Evolutionary conservation across 2,888 invertebrate species (phyloP).

Genomic region (Rhorus exstirpatorius): DNA sequence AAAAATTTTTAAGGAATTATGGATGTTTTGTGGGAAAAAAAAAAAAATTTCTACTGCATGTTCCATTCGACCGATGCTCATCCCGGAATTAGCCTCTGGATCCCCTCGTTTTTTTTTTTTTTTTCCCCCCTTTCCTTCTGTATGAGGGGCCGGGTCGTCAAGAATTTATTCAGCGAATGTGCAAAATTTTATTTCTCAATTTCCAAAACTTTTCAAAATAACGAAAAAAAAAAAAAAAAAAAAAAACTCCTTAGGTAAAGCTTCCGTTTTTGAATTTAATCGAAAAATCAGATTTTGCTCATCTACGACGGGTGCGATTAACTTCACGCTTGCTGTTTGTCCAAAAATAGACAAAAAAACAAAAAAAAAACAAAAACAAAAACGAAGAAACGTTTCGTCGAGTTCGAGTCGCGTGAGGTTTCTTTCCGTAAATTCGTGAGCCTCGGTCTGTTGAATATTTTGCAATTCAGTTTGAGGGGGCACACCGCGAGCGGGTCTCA

Average conservation of each 20-base stretch:
- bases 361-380: too few relatives aligned
- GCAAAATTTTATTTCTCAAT: background rate
- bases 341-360: slow-evolving; percentile 6
- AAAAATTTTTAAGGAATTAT: too few relatives aligned
- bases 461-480: background rate
- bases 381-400: slow-evolving; percentile 66
- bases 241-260: too few relatives aligned
- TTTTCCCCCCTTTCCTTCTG: slow-evolving; percentile 1
- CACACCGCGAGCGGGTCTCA: background rate
- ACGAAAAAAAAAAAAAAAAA: background rate
- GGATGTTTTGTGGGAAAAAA: too few relatives aligned
- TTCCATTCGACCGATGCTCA: too few relatives aligned
- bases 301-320: background rate
- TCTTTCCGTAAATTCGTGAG: slow-evolving; percentile 38
- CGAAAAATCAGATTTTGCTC: background rate
- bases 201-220: background rate
- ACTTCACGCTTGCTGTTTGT: slow-evolving; percentile 6
- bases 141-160: slow-evolving; percentile 14
- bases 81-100: background rate
- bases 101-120: slow-evolving; percentile 24
- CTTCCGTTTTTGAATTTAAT: background rate
- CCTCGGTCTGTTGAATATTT: slow-evolving; percentile 2
- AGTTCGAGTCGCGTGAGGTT: slow-evolving; percentile 70
- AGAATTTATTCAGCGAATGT: background rate
- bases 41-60: too few relatives aligned